Evolutionary conservation across 2,888 invertebrate genomes (phyloP), one percentile per base, ranked within the genome.

Genomic region (Caenorhabditis macrosperma): DNA sequence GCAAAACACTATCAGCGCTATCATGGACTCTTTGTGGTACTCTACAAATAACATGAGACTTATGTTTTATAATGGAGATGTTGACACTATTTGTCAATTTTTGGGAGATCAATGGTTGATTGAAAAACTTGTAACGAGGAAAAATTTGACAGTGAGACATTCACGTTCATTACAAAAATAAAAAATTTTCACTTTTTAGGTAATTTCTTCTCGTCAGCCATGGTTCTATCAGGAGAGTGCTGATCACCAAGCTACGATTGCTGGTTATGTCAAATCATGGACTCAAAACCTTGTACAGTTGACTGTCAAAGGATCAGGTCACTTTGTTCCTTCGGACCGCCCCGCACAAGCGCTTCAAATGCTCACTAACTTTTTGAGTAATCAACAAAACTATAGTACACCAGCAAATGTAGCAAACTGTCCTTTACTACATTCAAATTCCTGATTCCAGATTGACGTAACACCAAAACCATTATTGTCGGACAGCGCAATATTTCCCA

Each of bases 301-400:
- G 1, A 84, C 84, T n/a, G 82, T 84, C 1, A 84, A 84, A 41
- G 85, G 85, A 35, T 78, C 85, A 4, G 85, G 85, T 12, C 85
- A 85, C 52, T 78, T 85, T 52, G 82, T 86, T 0, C 86, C 86
- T 12, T 64, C 77, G 22, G 83, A 85, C 44, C 67, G 88, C 6
- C 88, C 88, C 1, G 86, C 83, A 0, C 85, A 84, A 50, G 84
- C 86, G 10, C 77, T 88, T 10, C 88, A 88, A 64, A 82, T 88
- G 84, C 63, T 88, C n/a, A 61, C 55, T 55, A 88, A 88, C 54
- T 88, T 88, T 54, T 35, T 88, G 46, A 59, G 15, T 30, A 78
- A 81, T 48, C 76, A 67, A 9, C 20, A 68, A 7, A 77, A 87
- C 61, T 88, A 87, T 71, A 84, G 82, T 67, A 78, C 57, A 1